Evolutionary conservation across 2,888 invertebrate genomes (phyloP).

Genomic region (Meiosimyza decipiens): DNA sequence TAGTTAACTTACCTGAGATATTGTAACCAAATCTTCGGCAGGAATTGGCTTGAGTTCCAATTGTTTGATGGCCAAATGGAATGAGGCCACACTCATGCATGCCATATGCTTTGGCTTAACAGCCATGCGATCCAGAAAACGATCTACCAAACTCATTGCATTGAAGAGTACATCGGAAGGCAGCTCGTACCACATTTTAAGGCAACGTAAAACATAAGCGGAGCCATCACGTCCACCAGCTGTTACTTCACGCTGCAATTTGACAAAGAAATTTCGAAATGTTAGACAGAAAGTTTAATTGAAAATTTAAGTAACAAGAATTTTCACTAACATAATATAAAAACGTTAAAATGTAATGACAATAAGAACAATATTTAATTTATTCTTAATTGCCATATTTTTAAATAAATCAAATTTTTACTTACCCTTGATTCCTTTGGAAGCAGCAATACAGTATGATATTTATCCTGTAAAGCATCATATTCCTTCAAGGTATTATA

Average conservation of each 20-base stretch:
- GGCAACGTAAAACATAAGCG: constrained; percentile 82
- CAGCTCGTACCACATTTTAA: constrained; percentile 87
- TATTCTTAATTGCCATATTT: neutral
- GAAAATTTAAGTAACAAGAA: too few relatives aligned
- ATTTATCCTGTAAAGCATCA: constrained; percentile 76
- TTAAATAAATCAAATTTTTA: constrained; percentile 1
- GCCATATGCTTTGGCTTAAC: constrained; percentile 85
- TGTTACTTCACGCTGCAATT: constrained; percentile 74
- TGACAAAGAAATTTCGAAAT: neutral
- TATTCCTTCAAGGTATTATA: constrained; percentile 75
- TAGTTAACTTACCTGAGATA: constrained; percentile 66
- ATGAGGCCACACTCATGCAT: constrained; percentile 87
- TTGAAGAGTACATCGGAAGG: constrained; percentile 82
- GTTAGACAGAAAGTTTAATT: too few relatives aligned
- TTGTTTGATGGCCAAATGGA: constrained; percentile 83
- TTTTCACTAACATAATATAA: neutral
- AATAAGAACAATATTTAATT: too few relatives aligned
- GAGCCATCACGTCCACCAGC: constrained; percentile 82
- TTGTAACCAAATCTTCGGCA: constrained; percentile 75
- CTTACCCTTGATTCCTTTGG: constrained; percentile 74
- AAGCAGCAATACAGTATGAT: constrained; percentile 75
- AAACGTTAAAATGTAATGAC: too few relatives aligned
- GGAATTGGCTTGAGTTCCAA: constrained; percentile 71
- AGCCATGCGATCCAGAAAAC: constrained; percentile 86
- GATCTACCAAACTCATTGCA: constrained; percentile 82